Conservation (phyloP, 2,888 invertebrate genomes). For the Trichogramma evanescens region DNA sequence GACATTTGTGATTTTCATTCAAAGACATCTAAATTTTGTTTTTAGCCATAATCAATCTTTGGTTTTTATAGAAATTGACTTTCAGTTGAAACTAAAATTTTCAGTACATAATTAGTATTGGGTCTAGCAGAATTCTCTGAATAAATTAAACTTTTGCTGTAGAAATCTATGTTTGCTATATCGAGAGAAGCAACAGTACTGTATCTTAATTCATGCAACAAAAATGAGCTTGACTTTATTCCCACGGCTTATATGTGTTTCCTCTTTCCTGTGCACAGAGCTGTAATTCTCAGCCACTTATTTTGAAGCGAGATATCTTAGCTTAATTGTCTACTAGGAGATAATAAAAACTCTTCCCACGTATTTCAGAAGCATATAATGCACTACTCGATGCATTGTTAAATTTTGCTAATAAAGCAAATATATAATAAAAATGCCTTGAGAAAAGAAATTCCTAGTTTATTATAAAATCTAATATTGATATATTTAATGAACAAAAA, state of each 20-base stretch:
- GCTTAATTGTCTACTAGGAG: slow-evolving; percentile 38
- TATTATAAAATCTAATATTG: neutral
- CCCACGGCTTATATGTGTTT: slow-evolving; percentile 40
- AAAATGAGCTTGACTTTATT: slow-evolving; percentile 40
- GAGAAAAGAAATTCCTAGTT: slow-evolving; percentile 1
- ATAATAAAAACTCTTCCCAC: slow-evolving; percentile 41
- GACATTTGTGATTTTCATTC: too few species aligned
- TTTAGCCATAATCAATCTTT: too few species aligned
- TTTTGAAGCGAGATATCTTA: slow-evolving; percentile 40
- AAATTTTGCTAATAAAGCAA: slow-evolving; percentile 9
- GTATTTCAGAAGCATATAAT: slow-evolving; percentile 8
- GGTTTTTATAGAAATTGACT: too few species aligned
- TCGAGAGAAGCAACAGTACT: slow-evolving; percentile 21
- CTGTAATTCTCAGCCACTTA: slow-evolving; percentile 38
- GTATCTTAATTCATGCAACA: slow-evolving; percentile 34
- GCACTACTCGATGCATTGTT: neutral
- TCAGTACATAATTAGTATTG: too few species aligned
- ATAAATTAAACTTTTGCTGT: slow-evolving; percentile 14
- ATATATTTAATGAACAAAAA: too few species aligned
- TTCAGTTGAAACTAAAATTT: too few species aligned
- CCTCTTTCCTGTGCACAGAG: slow-evolving; percentile 40
- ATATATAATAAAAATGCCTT: slow-evolving; percentile 6
- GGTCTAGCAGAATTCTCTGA: neutral
- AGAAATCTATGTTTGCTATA: slow-evolving; percentile 8
- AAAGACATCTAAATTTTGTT: too few species aligned